These are phyloP conservation scores for Eonycteris spelaea DNA, from an alignment of 2,113 vertebrate species.

Conservation along the genomic window DNA sequence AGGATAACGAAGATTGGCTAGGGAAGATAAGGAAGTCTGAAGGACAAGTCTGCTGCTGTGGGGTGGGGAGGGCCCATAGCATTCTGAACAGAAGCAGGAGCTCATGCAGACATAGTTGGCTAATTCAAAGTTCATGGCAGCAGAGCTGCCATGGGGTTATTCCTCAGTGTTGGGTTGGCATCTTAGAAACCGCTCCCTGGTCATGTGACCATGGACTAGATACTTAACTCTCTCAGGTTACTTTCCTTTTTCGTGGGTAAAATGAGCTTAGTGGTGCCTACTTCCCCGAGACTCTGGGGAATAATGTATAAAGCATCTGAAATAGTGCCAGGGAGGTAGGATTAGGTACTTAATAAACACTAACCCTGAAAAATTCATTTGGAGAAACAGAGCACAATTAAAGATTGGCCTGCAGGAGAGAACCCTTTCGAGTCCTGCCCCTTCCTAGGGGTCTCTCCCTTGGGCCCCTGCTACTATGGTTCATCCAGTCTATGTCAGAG, in stretches of 20 bases:
- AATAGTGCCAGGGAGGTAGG: neutral
- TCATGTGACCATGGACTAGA: neutral
- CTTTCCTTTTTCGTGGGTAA: neutral
- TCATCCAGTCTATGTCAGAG: no score
- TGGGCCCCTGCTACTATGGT: neutral
- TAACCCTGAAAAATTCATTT: neutral
- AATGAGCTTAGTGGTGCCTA: neutral
- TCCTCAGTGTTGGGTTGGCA: neutral
- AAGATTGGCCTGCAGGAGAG: neutral
- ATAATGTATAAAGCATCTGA: neutral
- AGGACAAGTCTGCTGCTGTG: neutral
- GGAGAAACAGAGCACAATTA: neutral
- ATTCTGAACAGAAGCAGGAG: neutral
- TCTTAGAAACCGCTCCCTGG: neutral
- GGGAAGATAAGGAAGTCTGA: neutral
- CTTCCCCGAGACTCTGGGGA: neutral
- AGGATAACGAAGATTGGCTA: neutral
- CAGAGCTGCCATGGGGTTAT: neutral
- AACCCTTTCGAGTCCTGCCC: neutral
- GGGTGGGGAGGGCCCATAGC: rapidly evolving
- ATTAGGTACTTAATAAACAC: neutral
- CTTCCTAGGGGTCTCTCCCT: neutral
- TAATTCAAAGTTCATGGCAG: neutral
- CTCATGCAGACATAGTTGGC: neutral
- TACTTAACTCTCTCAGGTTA: neutral